Conservation (phyloP, 2,113 vertebrate species). For the Sander lucioperca region DNA sequence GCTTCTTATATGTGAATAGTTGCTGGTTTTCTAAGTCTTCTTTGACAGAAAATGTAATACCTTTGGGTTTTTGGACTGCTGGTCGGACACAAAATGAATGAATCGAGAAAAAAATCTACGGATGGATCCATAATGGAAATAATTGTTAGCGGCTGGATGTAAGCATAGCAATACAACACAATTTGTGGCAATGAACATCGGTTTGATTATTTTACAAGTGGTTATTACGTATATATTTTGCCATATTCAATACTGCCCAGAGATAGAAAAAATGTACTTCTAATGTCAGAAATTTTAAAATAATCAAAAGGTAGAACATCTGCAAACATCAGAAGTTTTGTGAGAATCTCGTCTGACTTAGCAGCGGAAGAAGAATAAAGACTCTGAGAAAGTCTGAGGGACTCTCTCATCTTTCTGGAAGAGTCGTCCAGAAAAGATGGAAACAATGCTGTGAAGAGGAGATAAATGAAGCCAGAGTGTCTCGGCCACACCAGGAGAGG, state of each 20-base stretch:
- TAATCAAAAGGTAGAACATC: neutral
- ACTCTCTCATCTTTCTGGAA: neutral
- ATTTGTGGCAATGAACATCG: neutral
- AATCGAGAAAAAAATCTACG: too few relatives aligned
- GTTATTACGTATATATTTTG: neutral
- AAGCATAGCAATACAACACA: neutral
- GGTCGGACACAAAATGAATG: too few relatives aligned
- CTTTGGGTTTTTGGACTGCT: neutral
- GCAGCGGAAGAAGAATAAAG: neutral
- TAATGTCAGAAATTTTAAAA: neutral
- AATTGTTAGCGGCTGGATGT: neutral
- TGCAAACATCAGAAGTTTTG: neutral
- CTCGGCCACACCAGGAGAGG: constrained; percentile 43
- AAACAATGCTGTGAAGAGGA: constrained; percentile 54
- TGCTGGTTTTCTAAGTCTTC: neutral
- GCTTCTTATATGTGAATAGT: neutral
- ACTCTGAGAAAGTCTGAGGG: constrained; percentile 17
- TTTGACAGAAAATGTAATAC: neutral
- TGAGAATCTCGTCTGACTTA: neutral
- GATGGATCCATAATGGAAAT: neutral
- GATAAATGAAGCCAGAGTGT: constrained; percentile 59
- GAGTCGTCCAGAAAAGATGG: constrained; percentile 32
- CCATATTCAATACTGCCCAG: too few relatives aligned
- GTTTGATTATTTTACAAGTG: neutral
- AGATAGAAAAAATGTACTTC: too few relatives aligned